Conservation (phyloP, 2,797 vertebrate genomes). For the Menidia menidia region DNA sequence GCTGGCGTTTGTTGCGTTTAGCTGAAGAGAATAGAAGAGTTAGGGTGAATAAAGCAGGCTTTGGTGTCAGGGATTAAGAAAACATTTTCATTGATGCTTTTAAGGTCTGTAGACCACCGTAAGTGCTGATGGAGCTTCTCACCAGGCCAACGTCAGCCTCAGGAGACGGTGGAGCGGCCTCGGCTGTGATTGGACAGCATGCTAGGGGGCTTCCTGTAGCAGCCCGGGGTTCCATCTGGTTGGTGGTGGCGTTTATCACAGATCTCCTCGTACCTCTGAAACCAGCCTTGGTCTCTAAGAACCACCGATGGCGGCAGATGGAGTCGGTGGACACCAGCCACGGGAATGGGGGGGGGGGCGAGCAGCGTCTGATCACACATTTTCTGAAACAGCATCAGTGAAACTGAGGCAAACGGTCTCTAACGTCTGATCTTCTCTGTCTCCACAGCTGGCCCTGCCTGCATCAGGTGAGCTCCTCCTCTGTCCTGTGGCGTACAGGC, state of each 20-base stretch:
- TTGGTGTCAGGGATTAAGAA: neutral
- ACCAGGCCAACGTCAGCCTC: too few relatives aligned
- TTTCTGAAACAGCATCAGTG: neutral
- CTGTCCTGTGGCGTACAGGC: neutral
- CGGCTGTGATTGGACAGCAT: too few relatives aligned
- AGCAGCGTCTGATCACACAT: neutral
- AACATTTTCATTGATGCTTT: too few relatives aligned
- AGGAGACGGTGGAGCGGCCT: too few relatives aligned
- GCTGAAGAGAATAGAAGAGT: neutral
- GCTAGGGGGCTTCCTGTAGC: too few relatives aligned
- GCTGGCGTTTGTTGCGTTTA: too few relatives aligned
- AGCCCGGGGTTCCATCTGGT: neutral
- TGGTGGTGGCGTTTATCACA: neutral
- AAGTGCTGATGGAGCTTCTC: too few relatives aligned
- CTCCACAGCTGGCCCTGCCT: conserved; percentile 80
- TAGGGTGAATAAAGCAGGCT: neutral
- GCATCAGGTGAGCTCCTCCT: conserved; percentile 73
- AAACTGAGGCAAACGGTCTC: conserved; percentile 8
- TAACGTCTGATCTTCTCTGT: conserved; percentile 36
- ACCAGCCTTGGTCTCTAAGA: neutral
- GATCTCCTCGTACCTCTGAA: too few relatives aligned
- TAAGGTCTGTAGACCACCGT: too few relatives aligned
- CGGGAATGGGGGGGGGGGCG: conserved; percentile 17
- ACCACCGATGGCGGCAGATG: conserved; percentile 33
- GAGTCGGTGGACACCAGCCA: conserved; percentile 42